Evolutionary conservation across 2,888 invertebrate species (phyloP), one percentile per base, ranked within the genome.

Genomic region (Heliconius ismenius): DNA sequence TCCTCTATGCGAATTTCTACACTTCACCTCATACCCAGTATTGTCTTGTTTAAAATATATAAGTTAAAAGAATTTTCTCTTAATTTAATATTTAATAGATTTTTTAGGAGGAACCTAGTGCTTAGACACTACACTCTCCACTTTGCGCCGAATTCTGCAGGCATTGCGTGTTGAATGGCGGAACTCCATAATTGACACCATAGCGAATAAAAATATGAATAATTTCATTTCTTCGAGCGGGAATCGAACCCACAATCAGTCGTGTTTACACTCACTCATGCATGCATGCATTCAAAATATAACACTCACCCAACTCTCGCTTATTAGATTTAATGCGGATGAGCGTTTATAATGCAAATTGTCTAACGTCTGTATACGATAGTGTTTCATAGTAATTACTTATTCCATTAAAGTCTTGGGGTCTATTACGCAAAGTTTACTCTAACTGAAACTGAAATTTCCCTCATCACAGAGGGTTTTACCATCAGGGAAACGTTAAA

Each of bases 381-480:
- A 72, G 54, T 65, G 39, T 58, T 72, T 64, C 36, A 75, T 49
- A 58, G 64, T 65, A 72, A 78, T 78, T 79, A 77, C 75, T 75
- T 78, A 80, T 80, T 80, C 80, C 76, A 82, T 81, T 82, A 81
- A 79, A 77, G 69, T 75, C 70, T 73, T 77, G 64, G 73, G 78
- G 77, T 79, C 69, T 81, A 79, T 81, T 81, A 81, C 76, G 32
- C 73, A 77, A 81, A 80, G 78, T 81, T 80, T 76, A 76, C 75
- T 77, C 74, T 49, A 65, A 76, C 78, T 70, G 65, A 78, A 74
- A 74, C 78, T 76, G 79, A 79, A 81, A 80, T 80, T 82, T 78
- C 67, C 78, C 79, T 80, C 81, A 80, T 82, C 81, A 76, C 76
- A 79, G 74, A 79, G 65, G 79, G 79, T 73, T 79, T 78, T 74